Percentiles rank a stretch among this genome's conserved stretches.
These are phyloP conservation scores for Lamellibrachia luymesi DNA, from an alignment of 1,140 invertebrate genomes.

Conservation along the genomic window DNA sequence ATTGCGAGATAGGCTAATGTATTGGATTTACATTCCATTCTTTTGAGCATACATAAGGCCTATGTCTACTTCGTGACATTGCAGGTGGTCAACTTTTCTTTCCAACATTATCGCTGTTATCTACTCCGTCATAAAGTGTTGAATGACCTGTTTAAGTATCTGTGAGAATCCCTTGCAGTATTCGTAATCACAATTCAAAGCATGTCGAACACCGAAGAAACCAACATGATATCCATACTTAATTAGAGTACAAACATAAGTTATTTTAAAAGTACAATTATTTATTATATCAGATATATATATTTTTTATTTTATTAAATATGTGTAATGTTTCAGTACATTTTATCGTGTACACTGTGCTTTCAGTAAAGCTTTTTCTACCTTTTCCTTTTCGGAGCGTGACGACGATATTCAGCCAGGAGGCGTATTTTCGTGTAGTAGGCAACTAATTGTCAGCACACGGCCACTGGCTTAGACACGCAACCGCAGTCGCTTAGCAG, in stretches of 20 bases:
- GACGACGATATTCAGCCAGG: not conserved
- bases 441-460: not conserved
- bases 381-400: not conserved
- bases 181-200: not conserved
- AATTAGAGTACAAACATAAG: too few relatives aligned
- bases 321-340: not conserved
- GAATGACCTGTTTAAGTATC: too few relatives aligned
- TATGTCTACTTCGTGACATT: too few relatives aligned
- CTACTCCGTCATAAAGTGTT: too few relatives aligned
- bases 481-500: not conserved
- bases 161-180: not conserved
- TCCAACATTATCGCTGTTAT: too few relatives aligned
- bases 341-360: not conserved
- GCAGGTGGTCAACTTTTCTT: too few relatives aligned
- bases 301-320: not conserved
- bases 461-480: not conserved
- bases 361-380: not conserved
- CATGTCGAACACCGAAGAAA: not conserved
- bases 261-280: too few relatives aligned
- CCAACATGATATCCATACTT: too few relatives aligned
- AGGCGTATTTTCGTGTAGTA: not conserved
- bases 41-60: too few relatives aligned
- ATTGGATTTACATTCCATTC: too few relatives aligned
- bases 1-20: too few relatives aligned
- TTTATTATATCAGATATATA: not conserved